These are phyloP conservation scores for Helicoverpa armigera DNA, from an alignment of 1,140 invertebrate species.

Conservation along the genomic window DNA sequence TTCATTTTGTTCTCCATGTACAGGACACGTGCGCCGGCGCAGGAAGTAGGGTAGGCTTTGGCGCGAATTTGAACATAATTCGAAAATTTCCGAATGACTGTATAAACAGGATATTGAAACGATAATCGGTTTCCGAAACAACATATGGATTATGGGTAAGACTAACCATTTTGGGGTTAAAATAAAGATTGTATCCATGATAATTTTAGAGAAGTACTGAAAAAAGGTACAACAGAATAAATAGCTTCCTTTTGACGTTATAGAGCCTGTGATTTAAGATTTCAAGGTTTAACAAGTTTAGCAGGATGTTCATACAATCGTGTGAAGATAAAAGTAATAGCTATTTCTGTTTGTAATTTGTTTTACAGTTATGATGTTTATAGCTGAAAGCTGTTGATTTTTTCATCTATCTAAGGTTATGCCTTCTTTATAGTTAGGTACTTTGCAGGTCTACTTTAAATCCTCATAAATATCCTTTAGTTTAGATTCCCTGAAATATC, in stretches of 20 bases:
- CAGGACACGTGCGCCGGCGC: slow-evolving; percentile 67
- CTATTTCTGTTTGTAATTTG: no score
- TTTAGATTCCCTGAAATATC: no score
- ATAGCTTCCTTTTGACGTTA: slow-evolving; percentile 33
- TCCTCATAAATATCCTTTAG: no score
- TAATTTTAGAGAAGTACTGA: slow-evolving; percentile 36
- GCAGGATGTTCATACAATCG: background rate
- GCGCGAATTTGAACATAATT: slow-evolving; percentile 76
- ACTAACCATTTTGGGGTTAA: slow-evolving; percentile 46
- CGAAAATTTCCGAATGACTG: slow-evolving; percentile 65
- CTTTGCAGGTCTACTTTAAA: no score
- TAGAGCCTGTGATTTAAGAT: slow-evolving; percentile 25
- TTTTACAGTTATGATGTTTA: no score
- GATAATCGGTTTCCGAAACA: slow-evolving; percentile 68
- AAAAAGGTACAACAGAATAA: slow-evolving; percentile 9
- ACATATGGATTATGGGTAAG: slow-evolving; percentile 73
- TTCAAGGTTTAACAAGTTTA: slow-evolving; percentile 3
- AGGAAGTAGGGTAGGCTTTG: slow-evolving; percentile 80
- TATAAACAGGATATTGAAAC: slow-evolving; percentile 82
- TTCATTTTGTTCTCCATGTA: no score
- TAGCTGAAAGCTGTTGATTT: no score
- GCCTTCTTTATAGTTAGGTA: background rate
- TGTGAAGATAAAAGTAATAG: no score
- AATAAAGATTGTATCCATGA: slow-evolving; percentile 14
- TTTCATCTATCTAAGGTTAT: background rate